These are phyloP conservation scores for Zaprionus bogoriensis DNA, from an alignment of 2,888 invertebrate species.

Conservation along the genomic window DNA sequence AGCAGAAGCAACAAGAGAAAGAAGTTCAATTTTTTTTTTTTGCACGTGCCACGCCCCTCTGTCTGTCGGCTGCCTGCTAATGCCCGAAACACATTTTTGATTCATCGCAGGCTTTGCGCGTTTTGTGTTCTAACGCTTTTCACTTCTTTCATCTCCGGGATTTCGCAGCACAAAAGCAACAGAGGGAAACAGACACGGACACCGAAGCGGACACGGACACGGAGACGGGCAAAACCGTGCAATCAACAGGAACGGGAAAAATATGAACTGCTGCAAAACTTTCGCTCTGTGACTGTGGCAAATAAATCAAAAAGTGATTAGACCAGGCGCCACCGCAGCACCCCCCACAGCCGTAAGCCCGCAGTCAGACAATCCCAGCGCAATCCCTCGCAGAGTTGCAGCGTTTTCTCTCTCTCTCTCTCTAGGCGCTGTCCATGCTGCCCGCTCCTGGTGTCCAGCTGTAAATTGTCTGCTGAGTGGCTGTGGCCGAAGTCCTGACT, in stretches of 20 bases:
- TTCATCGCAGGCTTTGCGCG: conserved; percentile 4
- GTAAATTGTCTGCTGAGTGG: conserved; percentile 76
- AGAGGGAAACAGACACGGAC: conserved; percentile 25
- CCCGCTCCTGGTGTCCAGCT: conserved; percentile 49
- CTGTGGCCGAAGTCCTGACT: conserved; percentile 16
- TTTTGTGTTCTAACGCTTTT: no score
- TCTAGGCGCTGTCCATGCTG: not conserved
- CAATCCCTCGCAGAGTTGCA: not conserved
- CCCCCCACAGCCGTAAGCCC: not conserved
- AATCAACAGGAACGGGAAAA: conserved; percentile 39
- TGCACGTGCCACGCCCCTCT: not conserved
- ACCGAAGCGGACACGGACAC: not conserved
- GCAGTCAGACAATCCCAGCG: no score
- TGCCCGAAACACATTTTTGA: conserved; percentile 6
- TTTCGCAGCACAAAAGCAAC: conserved; percentile 32
- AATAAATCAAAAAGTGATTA: conserved; percentile 78
- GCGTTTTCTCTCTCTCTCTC: not conserved
- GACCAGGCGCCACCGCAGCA: conserved; percentile 30
- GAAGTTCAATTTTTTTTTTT: conserved; percentile 10
- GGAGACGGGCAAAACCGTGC: not conserved
- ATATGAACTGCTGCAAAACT: conserved; percentile 60
- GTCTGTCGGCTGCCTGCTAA: not conserved
- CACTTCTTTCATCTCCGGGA: conserved; percentile 2
- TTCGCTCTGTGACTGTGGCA: conserved; percentile 43
- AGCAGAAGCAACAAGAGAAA: not conserved